Evolutionary conservation across 1,140 invertebrate species (phyloP).

Genomic region (Agraylea sexmaculata): DNA sequence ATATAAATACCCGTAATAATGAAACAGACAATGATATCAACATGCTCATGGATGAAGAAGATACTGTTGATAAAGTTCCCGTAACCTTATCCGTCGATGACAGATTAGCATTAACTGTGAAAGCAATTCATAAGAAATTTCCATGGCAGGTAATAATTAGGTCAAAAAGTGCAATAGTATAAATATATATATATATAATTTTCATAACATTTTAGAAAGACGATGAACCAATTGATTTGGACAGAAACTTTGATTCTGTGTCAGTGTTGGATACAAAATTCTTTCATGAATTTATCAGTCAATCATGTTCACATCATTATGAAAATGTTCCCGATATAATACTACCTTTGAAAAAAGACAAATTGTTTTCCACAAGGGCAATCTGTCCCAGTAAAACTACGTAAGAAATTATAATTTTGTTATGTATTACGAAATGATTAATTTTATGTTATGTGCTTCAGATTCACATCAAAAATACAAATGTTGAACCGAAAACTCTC

Average conservation of each 20-base stretch:
- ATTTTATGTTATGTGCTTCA: too few species aligned
- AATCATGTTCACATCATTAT: too few species aligned
- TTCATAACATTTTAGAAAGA: constrained; percentile 20
- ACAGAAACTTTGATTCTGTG: constrained; percentile 42
- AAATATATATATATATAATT: constrained; percentile 1
- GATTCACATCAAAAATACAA: too few species aligned
- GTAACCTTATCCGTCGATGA: neutral
- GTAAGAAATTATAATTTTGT: too few species aligned
- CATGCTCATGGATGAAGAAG: too few species aligned
- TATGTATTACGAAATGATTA: too few species aligned
- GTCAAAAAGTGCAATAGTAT: neutral
- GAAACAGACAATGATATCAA: too few species aligned
- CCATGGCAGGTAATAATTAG: neutral
- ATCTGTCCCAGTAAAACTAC: neutral
- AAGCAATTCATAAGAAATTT: neutral
- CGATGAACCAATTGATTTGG: constrained; percentile 53
- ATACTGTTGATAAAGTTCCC: too few species aligned
- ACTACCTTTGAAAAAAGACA: neutral
- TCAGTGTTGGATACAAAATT: constrained; percentile 56
- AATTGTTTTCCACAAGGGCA: neutral
- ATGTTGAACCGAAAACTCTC: constrained; percentile 2
- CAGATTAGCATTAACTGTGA: neutral
- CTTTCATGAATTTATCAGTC: constrained; percentile 47
- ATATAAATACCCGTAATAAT: too few species aligned
- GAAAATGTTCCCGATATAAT: too few species aligned